Base-by-base conservation (phyloP, 2,797 vertebrate genomes). In the Sebastiscus albofasciatus region DNA sequence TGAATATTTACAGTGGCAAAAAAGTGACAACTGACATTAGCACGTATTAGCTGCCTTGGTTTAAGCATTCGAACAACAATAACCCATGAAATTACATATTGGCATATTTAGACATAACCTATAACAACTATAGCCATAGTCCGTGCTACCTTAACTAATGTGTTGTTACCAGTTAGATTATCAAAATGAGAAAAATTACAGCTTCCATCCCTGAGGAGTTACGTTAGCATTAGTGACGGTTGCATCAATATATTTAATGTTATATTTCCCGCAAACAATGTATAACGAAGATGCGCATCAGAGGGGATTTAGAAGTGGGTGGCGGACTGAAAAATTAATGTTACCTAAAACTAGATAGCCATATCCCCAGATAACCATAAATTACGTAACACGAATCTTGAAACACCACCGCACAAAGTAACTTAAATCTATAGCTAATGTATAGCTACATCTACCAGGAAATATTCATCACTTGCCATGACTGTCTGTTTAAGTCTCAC, bases 281-380 rank as follows among this genome's bases (percentile, higher is more conserved):
- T 4, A 27, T 27, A 49, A 49, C 2, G 18, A 49, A 49, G 18
- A 20, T 49, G 46, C 18, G 8, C 18, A 49, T 49, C 46, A 49
- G 8, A 20, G 18, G 49, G 49, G 20, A 5, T n/a, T 31, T 60
- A 18, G 27, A 60, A 54, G 49, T n/a, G 49, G 49, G 20, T 46
- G 42, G 42, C 42, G 3, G 42, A 46, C 14, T 46, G 42, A 18
- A 46, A 46, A 46, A 46, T 7, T 0, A 18, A 46, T 46, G 16
- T 49, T 0, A 49, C 42, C 42, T 49, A 54, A 54, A 54, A 54
- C 52, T 54, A 54, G 9, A 54, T 5, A 49, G 46, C 0, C 0
- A 20, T 49, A 49, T 20, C 46, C 18, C 18, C 10, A 54, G 0
- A 54, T 0, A 0, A 54, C 52, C 52, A 54, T 54, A n/a, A 22